A percentile compares a stretch with the other conserved stretches of the same genome.
Evolutionary conservation across 2,113 vertebrate genomes (phyloP).

Genomic region (Lasiurus cinereus): DNA sequence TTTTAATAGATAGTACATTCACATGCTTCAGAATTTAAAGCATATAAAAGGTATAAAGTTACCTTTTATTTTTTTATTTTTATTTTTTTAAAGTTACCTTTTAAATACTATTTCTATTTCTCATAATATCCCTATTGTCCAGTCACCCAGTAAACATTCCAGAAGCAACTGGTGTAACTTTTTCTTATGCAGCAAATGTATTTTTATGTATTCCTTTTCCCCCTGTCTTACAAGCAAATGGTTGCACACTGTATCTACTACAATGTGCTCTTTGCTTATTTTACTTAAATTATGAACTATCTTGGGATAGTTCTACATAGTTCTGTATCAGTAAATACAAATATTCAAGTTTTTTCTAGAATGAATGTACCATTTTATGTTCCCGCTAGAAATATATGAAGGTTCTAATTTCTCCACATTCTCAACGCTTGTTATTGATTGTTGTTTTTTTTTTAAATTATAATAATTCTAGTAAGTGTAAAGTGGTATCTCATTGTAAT

Average conservation of each 20-base stretch:
- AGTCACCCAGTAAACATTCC: background rate
- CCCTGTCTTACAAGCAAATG: background rate
- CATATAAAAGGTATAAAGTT: background rate
- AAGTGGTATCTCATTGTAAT: conserved; percentile 20
- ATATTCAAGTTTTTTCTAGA: background rate
- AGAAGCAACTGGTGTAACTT: background rate
- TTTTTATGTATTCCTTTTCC: background rate
- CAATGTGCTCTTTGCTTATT: background rate
- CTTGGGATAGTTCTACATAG: background rate
- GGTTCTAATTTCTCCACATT: background rate
- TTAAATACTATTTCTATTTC: background rate
- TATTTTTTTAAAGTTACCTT: background rate
- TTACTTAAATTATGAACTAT: background rate
- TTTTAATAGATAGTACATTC: background rate
- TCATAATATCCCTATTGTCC: background rate
- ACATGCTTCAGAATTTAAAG: conserved; percentile 42
- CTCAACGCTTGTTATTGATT: background rate
- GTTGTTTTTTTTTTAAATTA: background rate
- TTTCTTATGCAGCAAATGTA: conserved; percentile 24
- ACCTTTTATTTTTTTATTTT: too few relatives aligned
- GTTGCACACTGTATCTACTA: background rate
- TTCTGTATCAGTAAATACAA: conserved; percentile 21
- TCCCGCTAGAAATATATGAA: background rate
- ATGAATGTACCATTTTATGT: background rate
- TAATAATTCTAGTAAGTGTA: background rate